phyloP scores from a whole-genome alignment of 2,113 vertebrate species.

The Pituophis catenifer region DNA sequence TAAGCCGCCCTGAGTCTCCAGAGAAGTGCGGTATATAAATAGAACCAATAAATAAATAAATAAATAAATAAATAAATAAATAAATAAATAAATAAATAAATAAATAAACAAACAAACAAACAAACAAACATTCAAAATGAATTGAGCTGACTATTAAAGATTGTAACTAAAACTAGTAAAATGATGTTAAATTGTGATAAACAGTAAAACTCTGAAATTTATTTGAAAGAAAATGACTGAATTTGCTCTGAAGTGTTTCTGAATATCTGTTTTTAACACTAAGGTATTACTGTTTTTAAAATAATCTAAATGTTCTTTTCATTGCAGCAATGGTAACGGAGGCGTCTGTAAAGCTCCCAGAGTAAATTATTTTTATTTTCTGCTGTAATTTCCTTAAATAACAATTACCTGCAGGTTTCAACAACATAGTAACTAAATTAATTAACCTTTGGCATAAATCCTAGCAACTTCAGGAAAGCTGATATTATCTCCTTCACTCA shows the following conservation, averaged over 20 bases:
- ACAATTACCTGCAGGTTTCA: conserved; percentile 49
- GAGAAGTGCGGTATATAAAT: too few relatives aligned
- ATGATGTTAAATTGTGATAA: not conserved
- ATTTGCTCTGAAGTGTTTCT: not conserved
- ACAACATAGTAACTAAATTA: conserved; percentile 39
- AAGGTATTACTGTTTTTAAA: not conserved
- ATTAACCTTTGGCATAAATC: conserved; percentile 54
- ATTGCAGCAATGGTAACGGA: fast-evolving
- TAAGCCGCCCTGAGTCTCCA: too few relatives aligned
- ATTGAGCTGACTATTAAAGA: not conserved
- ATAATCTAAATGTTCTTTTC: fast-evolving
- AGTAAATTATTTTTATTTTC: conserved; percentile 20
- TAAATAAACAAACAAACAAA: too few relatives aligned
- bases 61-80: too few relatives aligned
- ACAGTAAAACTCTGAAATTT: fast-evolving
- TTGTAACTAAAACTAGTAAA: not conserved
- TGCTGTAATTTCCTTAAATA: conserved; percentile 10
- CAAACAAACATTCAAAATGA: not conserved
- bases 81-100: too few relatives aligned
- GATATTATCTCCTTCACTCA: not conserved
- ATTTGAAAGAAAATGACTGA: fast-evolving
- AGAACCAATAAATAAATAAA: too few relatives aligned
- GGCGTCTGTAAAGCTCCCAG: not conserved
- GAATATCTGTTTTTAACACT: conserved; percentile 8
- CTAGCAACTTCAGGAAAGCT: conserved; percentile 29